phyloP scores from a whole-genome alignment of 2,888 invertebrate genomes.

The Melipona bicolor region DNA sequence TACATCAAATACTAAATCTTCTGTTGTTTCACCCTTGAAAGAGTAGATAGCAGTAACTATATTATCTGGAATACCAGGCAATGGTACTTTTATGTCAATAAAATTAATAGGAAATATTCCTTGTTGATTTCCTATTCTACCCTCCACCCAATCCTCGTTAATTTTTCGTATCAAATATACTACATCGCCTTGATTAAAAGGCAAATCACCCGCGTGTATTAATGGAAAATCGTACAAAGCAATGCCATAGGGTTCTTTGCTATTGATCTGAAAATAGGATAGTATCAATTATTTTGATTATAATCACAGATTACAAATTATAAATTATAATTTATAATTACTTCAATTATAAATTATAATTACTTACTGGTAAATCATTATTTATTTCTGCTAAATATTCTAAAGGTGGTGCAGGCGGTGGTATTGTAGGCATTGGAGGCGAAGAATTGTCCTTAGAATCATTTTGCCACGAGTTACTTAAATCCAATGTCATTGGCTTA shows the following conservation, averaged over 20 bases:
- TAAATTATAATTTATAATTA: no score
- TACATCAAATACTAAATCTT: slow-evolving; percentile 86
- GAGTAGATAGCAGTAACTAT: slow-evolving; percentile 89
- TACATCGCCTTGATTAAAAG: slow-evolving; percentile 91
- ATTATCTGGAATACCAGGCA: slow-evolving; percentile 83
- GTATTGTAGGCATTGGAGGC: slow-evolving; percentile 92
- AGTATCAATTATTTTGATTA: background rate
- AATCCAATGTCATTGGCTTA: slow-evolving; percentile 57
- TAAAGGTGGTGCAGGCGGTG: slow-evolving; percentile 91
- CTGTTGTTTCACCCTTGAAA: slow-evolving; percentile 87
- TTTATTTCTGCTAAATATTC: slow-evolving; percentile 79
- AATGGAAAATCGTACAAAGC: slow-evolving; percentile 92
- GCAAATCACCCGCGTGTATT: slow-evolving; percentile 91
- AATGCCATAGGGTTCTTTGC: slow-evolving; percentile 88
- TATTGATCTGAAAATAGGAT: slow-evolving; percentile 59
- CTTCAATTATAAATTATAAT: background rate
- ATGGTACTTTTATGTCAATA: slow-evolving; percentile 90
- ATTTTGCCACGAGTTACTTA: slow-evolving; percentile 64
- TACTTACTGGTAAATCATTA: slow-evolving; percentile 70
- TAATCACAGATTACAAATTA: background rate
- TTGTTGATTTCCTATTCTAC: slow-evolving; percentile 88
- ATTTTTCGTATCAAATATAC: slow-evolving; percentile 89
- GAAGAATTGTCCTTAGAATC: slow-evolving; percentile 84
- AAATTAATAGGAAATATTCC: slow-evolving; percentile 94
- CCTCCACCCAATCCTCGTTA: slow-evolving; percentile 93